These are phyloP conservation scores for Pissodes strobi DNA, from an alignment of 1,140 invertebrate species.

Conservation along the genomic window DNA sequence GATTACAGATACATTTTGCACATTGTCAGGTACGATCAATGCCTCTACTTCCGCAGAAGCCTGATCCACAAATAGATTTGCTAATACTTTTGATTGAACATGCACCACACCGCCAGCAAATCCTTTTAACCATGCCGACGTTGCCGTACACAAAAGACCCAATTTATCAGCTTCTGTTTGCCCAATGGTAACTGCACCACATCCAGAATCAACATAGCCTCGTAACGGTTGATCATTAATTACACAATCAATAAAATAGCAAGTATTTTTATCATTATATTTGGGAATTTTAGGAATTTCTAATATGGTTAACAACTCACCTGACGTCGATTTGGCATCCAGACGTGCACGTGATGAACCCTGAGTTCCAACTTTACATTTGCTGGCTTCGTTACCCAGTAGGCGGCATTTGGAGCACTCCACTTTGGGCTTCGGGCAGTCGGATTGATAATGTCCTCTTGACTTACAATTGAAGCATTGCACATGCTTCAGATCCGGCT, in stretches of 20 bases:
- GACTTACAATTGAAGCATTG: no score
- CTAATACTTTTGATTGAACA: background rate
- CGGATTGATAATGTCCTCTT: no score
- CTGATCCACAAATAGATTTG: background rate
- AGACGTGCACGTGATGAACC: no score
- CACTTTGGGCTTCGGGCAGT: no score
- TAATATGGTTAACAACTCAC: background rate
- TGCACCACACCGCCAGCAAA: background rate
- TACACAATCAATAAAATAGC: no score
- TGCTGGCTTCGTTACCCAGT: no score
- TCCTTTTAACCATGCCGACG: background rate
- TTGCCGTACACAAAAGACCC: no score
- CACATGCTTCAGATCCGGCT: background rate
- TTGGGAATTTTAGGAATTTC: no score
- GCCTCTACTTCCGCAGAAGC: background rate
- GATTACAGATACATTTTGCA: slow-evolving; percentile 1
- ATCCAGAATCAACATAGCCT: background rate
- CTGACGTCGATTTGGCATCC: no score
- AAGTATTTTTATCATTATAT: no score
- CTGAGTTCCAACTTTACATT: no score
- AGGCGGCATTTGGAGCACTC: background rate
- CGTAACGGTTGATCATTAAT: background rate
- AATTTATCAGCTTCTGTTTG: background rate
- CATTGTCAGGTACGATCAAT: no score
- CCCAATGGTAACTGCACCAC: background rate